Percentiles rank a stretch among this genome's conserved stretches.
phyloP scores from a whole-genome alignment of 2,797 vertebrate species.

The Lithobates pipiens region DNA sequence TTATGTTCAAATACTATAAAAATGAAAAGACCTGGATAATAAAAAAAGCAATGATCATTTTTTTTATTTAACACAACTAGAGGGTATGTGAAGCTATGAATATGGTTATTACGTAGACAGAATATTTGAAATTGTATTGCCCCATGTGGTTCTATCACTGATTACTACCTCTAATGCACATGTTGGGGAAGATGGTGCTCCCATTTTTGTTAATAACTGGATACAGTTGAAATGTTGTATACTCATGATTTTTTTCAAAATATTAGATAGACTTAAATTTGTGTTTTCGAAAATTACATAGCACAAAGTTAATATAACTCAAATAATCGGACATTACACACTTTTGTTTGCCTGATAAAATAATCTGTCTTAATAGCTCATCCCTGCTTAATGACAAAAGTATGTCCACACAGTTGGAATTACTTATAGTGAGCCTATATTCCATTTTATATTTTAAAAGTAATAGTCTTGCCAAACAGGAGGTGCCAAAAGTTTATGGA shows the following conservation, averaged over 20 bases:
- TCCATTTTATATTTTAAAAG: no score
- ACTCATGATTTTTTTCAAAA: neutral
- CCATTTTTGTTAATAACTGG: neutral
- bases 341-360: no score
- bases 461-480: no score
- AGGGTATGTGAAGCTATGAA: conserved; percentile 11
- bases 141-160: neutral
- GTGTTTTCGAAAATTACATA: neutral
- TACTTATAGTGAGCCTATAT: no score
- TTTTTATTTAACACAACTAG: neutral
- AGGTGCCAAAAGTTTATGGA: no score
- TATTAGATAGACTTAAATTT: neutral
- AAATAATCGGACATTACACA: no score
- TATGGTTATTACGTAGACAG: conserved; percentile 4
- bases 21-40: conserved; percentile 8
- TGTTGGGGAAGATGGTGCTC: neutral
- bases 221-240: neutral
- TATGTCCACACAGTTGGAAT: no score
- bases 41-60: neutral
- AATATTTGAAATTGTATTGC: neutral
- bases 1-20: conserved; percentile 14
- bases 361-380: no score
- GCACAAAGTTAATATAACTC: neutral
- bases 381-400: no score
- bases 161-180: neutral